Evolutionary conservation across 2,888 invertebrate genomes (phyloP), one percentile per base, ranked within the genome.

Genomic region (Synergus gifuensis): DNA sequence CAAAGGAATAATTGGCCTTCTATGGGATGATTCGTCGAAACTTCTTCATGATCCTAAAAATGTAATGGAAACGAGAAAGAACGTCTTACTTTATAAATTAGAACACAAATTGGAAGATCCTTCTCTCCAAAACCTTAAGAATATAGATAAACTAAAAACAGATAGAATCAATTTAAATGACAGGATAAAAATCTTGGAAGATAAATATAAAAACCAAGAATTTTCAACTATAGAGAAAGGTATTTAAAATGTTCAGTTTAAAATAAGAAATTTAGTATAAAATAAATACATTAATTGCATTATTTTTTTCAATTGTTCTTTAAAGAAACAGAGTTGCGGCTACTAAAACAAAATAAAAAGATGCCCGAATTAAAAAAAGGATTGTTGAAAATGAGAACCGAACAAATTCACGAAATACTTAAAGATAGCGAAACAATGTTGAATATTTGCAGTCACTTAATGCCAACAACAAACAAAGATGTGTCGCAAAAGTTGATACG

Each of bases 1-100:
- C 1, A 85, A 85, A 79, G 90, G 89, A 78, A 80, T 87, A n/a
- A 62, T 83, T n/a, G 89, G 87, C 36, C 76, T 88, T 7, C 42
- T 90, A 18, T 91, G 90, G 90, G 89, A 90, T 62, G 86, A 89
- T 62, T 79, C 89, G 54, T 85, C 87, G 5, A 84, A 84, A 73
- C 36, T 79, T 76, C 83, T 87, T 36, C 80, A 84, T 69, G 83
- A 88, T 28, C 76, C 78, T 11, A 66, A 83, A 11, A 84, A 89
- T 81, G 86, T 88, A 42, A 78, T 62, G 18, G 86, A 86, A 76
- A 77, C 83, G 76, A 84, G 86, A 42, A 89, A 89, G 81, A 90
- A 90, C 81, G 85, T 91, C 79, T 82, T 91, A 67, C 79, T 90
- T 8, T 78, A 89, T 73, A 86, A 87, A 78, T 82, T 90, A 54